Conservation (phyloP, 2,888 invertebrate genomes). For the Volucella zonaria region DNA sequence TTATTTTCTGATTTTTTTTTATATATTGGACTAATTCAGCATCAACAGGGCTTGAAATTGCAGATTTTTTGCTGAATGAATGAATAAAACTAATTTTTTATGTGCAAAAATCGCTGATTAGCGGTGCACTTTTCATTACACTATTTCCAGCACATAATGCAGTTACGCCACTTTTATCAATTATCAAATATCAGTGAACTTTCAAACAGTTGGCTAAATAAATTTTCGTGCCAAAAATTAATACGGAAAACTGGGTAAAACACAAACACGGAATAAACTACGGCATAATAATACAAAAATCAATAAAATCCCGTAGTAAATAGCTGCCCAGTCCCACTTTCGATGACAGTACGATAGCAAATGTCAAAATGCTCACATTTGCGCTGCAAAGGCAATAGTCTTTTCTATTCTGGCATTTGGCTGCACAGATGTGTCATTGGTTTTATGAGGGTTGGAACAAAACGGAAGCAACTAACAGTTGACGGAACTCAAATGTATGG, state of each 20-base stretch:
- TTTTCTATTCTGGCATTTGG: not conserved
- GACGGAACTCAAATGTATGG: not conserved
- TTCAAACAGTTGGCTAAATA: constrained; percentile 2
- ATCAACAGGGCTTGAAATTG: constrained; percentile 29
- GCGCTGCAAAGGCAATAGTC: constrained; percentile 40
- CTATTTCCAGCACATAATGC: constrained; percentile 39
- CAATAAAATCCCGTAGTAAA: constrained; percentile 71
- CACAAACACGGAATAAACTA: constrained; percentile 60
- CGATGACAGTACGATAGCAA: constrained; percentile 60
- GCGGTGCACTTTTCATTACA: constrained; percentile 44
- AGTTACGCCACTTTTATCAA: constrained; percentile 15
- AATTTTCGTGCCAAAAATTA: constrained; percentile 12
- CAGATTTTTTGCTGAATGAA: constrained; percentile 15
- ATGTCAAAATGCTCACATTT: constrained; percentile 57
- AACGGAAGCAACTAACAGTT: constrained; percentile 33
- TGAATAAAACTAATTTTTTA: constrained; percentile 24
- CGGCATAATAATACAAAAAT: constrained; percentile 69
- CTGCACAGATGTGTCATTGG: constrained; percentile 29
- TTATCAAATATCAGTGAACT: not conserved
- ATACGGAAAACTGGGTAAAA: constrained; percentile 31
- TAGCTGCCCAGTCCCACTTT: constrained; percentile 53
- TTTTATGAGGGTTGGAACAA: constrained; percentile 13
- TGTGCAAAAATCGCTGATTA: constrained; percentile 45
- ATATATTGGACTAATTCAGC: constrained; percentile 7
- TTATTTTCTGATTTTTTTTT: constrained; percentile 1